Percentiles rank a stretch among this genome's conserved stretches.
These are phyloP conservation scores for Megaceryle alcyon DNA, from an alignment of 2,797 vertebrate genomes.

Conservation along the genomic window DNA sequence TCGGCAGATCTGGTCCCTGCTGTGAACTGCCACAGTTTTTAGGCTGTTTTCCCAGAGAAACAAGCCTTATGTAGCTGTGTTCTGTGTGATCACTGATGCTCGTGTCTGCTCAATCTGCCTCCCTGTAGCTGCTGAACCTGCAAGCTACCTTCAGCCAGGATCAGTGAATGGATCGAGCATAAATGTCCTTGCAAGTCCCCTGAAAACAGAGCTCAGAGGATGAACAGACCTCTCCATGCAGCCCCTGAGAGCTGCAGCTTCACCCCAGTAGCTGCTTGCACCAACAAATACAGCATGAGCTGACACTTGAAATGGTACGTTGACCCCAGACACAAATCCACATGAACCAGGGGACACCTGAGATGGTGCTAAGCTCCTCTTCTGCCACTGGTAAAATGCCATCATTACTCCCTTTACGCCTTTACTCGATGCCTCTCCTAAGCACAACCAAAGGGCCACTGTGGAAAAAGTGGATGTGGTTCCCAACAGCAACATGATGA, in stretches of 20 bases:
- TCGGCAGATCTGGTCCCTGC: background rate
- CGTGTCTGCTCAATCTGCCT: fast-evolving
- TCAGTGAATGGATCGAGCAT: fast-evolving
- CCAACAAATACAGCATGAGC: fast-evolving
- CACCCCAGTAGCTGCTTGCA: background rate
- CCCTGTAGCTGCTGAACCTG: background rate
- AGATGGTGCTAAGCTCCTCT: background rate
- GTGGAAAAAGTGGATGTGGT: fast-evolving
- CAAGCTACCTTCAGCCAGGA: background rate
- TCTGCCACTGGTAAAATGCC: background rate
- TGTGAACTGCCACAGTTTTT: background rate
- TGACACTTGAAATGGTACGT: fast-evolving
- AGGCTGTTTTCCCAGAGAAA: constrained; percentile 17
- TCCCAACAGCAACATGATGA: background rate
- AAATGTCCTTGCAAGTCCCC: background rate
- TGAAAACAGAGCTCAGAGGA: background rate
- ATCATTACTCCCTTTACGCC: background rate
- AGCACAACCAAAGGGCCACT: background rate
- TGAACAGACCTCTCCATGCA: fast-evolving
- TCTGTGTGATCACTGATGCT: background rate
- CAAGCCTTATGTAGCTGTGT: background rate
- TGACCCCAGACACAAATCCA: background rate
- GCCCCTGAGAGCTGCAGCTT: background rate
- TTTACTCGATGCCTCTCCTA: background rate
- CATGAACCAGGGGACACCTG: background rate